Evolutionary conservation across 2,888 invertebrate species (phyloP).

Genomic region (Drosophila melanocephala): DNA sequence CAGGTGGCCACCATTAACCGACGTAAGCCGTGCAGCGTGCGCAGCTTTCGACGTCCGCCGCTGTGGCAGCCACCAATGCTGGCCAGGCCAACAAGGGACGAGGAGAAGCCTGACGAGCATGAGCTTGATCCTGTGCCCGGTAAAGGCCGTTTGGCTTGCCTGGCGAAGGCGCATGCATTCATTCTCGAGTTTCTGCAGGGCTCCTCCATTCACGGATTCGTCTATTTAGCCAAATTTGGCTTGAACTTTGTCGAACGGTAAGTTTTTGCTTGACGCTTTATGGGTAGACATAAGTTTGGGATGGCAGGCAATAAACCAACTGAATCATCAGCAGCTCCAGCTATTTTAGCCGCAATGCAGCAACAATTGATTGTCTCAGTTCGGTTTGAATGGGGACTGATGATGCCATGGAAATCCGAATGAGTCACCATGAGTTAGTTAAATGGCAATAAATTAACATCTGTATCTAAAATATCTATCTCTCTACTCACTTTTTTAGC

Average conservation of each 20-base stretch:
- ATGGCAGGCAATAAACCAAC: background rate
- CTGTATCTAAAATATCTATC: background rate
- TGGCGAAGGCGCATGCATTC: slow-evolving; percentile 76
- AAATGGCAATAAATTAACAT: background rate
- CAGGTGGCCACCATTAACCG: slow-evolving; percentile 52
- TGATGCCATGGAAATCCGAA: background rate
- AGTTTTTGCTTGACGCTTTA: slow-evolving; percentile 33
- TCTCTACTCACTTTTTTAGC: background rate
- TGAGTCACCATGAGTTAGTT: background rate
- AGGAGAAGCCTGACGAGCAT: slow-evolving; percentile 6
- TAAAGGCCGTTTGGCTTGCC: slow-evolving; percentile 14
- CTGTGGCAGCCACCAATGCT: slow-evolving; percentile 49
- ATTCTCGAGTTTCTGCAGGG: slow-evolving; percentile 83
- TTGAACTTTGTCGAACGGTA: slow-evolving; percentile 84
- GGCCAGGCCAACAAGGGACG: background rate
- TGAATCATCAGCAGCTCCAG: background rate
- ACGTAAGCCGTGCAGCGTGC: slow-evolving; percentile 45
- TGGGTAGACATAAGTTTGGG: background rate
- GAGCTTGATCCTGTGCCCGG: background rate
- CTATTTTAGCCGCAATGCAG: slow-evolving; percentile 7
- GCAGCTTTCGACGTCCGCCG: slow-evolving; percentile 70
- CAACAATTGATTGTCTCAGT: background rate
- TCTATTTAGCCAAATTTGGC: slow-evolving; percentile 84
- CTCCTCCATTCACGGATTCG: slow-evolving; percentile 85
- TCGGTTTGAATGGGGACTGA: background rate